These are phyloP conservation scores for Sialia sialis DNA, from an alignment of 2,113 vertebrate genomes.

Conservation along the genomic window DNA sequence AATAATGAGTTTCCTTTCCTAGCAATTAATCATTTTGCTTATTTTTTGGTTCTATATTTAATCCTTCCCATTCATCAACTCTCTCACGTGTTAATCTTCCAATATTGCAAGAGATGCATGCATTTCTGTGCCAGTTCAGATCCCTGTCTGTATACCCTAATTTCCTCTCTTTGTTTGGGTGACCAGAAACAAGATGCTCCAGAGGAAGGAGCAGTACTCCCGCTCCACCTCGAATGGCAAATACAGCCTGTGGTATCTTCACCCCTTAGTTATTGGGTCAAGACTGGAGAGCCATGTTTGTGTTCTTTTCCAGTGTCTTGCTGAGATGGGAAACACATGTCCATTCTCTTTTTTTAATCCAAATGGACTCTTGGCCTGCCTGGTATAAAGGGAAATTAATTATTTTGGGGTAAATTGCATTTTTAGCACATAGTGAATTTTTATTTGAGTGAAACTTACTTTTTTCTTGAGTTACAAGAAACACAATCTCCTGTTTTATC, in stretches of 20 bases:
- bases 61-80: conserved; percentile 47
- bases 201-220: background rate
- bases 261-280: background rate
- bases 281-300: background rate
- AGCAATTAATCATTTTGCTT: conserved; percentile 26
- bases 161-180: conserved; percentile 12
- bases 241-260: background rate
- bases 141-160: background rate
- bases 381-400: background rate
- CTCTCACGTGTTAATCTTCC: background rate
- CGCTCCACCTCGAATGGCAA: background rate
- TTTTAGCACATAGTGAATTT: background rate
- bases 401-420: background rate
- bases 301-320: background rate
- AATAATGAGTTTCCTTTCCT: conserved; percentile 25
- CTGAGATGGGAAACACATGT: background rate
- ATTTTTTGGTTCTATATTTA: conserved; percentile 53
- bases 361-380: background rate
- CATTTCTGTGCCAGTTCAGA: background rate
- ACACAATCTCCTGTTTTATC: background rate
- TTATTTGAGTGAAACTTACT: background rate
- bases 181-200: background rate
- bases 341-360: background rate
- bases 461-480: background rate
- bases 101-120: background rate